Percentiles rank a stretch among this genome's conserved stretches.
These are phyloP conservation scores for Neria commutata DNA, from an alignment of 2,888 invertebrate genomes.

Conservation along the genomic window DNA sequence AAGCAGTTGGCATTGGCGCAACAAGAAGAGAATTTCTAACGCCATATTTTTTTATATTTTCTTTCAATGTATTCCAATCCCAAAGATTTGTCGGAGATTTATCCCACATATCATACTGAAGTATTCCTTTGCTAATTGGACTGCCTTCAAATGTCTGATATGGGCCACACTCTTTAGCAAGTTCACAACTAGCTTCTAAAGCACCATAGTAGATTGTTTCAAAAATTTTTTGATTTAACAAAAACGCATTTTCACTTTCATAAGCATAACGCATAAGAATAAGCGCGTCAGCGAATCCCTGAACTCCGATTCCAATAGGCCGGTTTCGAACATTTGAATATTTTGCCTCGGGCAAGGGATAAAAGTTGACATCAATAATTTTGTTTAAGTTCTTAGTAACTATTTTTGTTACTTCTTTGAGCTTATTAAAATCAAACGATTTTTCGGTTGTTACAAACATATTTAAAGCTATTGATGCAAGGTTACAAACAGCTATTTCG, in stretches of 20 bases:
- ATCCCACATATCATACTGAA: conserved; percentile 98
- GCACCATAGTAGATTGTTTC: conserved; percentile 98
- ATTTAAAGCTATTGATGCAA: conserved; percentile 96
- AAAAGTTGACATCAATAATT: conserved; percentile 95
- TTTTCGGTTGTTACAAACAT: conserved; percentile 84
- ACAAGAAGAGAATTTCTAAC: conserved; percentile 90
- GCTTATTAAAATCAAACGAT: conserved; percentile 84
- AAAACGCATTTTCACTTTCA: conserved; percentile 83
- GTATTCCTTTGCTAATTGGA: conserved; percentile 92
- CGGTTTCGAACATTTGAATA: conserved; percentile 86
- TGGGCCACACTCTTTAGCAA: conserved; percentile 81
- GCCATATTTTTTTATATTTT: conserved; percentile 85
- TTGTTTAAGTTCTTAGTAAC: conserved; percentile 92
- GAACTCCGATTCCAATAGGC: conserved; percentile 92
- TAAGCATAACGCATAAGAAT: conserved; percentile 92
- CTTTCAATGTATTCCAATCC: conserved; percentile 86
- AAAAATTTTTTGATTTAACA: conserved; percentile 93
- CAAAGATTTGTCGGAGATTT: conserved; percentile 85
- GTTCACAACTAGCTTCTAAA: conserved; percentile 92
- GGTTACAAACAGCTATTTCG: conserved; percentile 97
- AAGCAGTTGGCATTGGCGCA: conserved; percentile 99
- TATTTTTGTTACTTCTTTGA: conserved; percentile 86
- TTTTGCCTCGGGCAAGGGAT: conserved; percentile 89
- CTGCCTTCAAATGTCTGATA: conserved; percentile 92
- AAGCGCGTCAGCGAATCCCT: conserved; percentile 97